Percentiles rank a stretch among this genome's conserved stretches.
Conservation (phyloP, 2,888 invertebrate species). For the Catocala nupta region DNA sequence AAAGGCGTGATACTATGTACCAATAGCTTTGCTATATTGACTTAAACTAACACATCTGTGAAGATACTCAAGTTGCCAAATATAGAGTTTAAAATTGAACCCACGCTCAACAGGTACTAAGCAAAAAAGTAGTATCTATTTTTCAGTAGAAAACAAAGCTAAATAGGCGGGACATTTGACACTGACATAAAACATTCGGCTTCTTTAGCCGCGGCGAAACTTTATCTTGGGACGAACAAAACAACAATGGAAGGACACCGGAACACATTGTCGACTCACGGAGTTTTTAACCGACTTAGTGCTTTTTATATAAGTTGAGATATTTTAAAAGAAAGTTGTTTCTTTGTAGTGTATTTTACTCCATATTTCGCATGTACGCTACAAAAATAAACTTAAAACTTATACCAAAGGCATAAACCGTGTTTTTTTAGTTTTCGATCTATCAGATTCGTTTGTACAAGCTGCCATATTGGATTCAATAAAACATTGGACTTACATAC, state of each 20-base stretch:
- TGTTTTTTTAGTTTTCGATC: too few relatives aligned
- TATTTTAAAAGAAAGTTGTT: conserved; percentile 22
- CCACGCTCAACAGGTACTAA: conserved; percentile 44
- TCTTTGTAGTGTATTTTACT: background rate
- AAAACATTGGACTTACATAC: too few relatives aligned
- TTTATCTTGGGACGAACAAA: conserved; percentile 57
- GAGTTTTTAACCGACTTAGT: conserved; percentile 47
- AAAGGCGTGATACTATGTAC: too few relatives aligned
- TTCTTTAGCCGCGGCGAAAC: conserved; percentile 50
- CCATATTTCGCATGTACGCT: too few relatives aligned
- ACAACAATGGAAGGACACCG: conserved; percentile 51
- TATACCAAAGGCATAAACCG: too few relatives aligned
- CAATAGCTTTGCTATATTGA: too few relatives aligned
- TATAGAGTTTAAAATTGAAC: background rate
- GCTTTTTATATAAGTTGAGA: conserved; percentile 32
- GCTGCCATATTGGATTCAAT: too few relatives aligned
- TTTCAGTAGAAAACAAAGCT: conserved; percentile 48
- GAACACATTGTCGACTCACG: conserved; percentile 47
- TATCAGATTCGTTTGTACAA: too few relatives aligned
- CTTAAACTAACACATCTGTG: too few relatives aligned
- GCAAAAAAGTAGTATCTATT: conserved; percentile 23
- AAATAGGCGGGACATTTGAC: conserved; percentile 63
- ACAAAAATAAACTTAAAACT: too few relatives aligned
- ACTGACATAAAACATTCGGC: conserved; percentile 64
- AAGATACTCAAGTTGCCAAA: too few relatives aligned